Percentiles rank a stretch among this genome's conserved stretches.
Conservation (phyloP, 1,140 invertebrate genomes). For the Neotoxoptera formosana region DNA sequence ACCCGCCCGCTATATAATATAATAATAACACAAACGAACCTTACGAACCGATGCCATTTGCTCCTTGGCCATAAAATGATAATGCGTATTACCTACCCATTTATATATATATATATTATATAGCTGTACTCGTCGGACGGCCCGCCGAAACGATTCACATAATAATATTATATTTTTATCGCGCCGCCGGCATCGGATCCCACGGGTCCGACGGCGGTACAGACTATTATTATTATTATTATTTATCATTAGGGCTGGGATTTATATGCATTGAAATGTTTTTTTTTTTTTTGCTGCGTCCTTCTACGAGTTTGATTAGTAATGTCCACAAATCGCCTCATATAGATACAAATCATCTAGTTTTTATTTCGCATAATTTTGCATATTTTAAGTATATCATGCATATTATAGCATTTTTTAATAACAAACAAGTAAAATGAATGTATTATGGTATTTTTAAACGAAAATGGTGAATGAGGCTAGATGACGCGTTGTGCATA, state of each 20-base stretch:
- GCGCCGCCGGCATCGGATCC: not conserved
- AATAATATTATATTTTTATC: not conserved
- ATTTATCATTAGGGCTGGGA: not conserved
- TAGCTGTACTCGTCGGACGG: not conserved
- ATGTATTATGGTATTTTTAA: not conserved
- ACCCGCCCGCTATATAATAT: not conserved
- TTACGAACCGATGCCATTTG: not conserved
- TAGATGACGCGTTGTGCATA: not conserved
- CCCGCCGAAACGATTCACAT: not conserved
- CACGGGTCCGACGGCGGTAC: not conserved
- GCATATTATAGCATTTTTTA: not conserved
- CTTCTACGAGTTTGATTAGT: not conserved
- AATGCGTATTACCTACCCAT: not conserved
- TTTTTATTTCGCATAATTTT: not conserved
- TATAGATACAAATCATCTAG: not conserved
- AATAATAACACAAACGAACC: conserved; percentile 12
- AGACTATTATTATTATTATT: not conserved
- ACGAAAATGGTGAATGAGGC: not conserved
- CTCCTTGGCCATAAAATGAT: conserved; percentile 9
- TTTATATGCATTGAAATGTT: not conserved
- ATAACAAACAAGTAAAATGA: not conserved
- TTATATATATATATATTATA: not conserved
- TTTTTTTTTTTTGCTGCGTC: not conserved
- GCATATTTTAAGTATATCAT: not conserved
- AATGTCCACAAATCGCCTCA: not conserved